phyloP scores from a whole-genome alignment of 1,140 invertebrate genomes.

The Magallana ariakensis region DNA sequence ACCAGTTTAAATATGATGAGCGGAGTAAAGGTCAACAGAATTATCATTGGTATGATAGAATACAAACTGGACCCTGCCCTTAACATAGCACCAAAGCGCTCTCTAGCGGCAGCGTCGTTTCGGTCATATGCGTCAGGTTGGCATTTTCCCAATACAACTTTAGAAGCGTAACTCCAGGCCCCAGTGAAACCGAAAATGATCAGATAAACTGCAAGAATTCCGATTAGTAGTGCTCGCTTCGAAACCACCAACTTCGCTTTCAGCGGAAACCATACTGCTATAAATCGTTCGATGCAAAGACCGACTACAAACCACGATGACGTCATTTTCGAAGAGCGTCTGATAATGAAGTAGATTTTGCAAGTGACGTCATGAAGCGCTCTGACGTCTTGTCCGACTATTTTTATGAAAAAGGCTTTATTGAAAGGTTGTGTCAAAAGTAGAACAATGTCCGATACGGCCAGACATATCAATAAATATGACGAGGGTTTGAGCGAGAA shows the following conservation, averaged over 20 bases:
- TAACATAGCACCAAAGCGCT: slow-evolving; percentile 31
- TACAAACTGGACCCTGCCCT: slow-evolving; percentile 41
- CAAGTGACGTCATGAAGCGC: slow-evolving; percentile 45
- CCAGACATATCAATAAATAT: slow-evolving; percentile 39
- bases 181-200: slow-evolving; percentile 43
- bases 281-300: slow-evolving; percentile 57
- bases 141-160: slow-evolving; percentile 50
- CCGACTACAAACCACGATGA: slow-evolving; percentile 61
- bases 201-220: slow-evolving; percentile 33
- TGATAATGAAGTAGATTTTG: slow-evolving; percentile 52
- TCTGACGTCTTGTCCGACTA: slow-evolving; percentile 56
- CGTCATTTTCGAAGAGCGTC: slow-evolving; percentile 54
- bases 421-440: slow-evolving; percentile 60
- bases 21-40: slow-evolving; percentile 38
- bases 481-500: slow-evolving; percentile 22
- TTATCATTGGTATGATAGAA: slow-evolving; percentile 48
- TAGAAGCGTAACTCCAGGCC: slow-evolving; percentile 53
- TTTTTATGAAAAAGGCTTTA: slow-evolving; percentile 48
- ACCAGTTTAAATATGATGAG: slow-evolving; percentile 50
- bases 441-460: neutral
- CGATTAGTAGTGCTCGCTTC: slow-evolving; percentile 23
- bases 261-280: slow-evolving; percentile 59
- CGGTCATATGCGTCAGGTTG: slow-evolving; percentile 51
- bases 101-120: neutral
- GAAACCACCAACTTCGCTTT: slow-evolving; percentile 43